These are phyloP conservation scores for Caenorhabditis inopinata DNA, from an alignment of 1,140 invertebrate genomes.

Conservation along the genomic window DNA sequence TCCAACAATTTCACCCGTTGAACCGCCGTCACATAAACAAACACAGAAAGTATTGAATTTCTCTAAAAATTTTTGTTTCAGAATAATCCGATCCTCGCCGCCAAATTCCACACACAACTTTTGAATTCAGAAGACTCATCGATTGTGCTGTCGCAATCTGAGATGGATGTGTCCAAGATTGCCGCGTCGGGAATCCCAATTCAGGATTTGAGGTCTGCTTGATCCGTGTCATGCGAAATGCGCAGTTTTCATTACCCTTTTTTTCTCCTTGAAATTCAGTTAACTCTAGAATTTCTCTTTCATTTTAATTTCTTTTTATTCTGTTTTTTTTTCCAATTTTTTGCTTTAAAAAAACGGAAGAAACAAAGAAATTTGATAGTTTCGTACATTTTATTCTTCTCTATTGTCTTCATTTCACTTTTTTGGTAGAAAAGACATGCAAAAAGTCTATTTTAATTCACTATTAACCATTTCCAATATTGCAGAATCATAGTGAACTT, in stretches of 20 bases:
- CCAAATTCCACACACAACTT: slow-evolving; percentile 27
- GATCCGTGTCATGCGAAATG: too few relatives aligned
- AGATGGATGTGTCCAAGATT: background rate
- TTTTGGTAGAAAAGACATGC: too few relatives aligned
- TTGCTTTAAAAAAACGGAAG: too few relatives aligned
- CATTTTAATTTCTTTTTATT: too few relatives aligned
- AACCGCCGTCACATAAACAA: background rate
- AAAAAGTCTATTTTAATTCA: too few relatives aligned
- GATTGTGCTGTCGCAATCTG: background rate
- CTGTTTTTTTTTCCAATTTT: too few relatives aligned
- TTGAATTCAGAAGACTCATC: background rate
- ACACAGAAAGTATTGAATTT: background rate
- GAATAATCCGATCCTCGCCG: slow-evolving; percentile 1
- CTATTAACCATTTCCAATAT: background rate
- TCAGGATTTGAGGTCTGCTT: slow-evolving; percentile 9
- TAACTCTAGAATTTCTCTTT: too few relatives aligned
- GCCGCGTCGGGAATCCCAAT: background rate
- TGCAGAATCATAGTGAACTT: slow-evolving; percentile 9
- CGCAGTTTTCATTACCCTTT: too few relatives aligned
- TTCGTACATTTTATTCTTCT: too few relatives aligned
- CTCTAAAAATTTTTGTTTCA: background rate
- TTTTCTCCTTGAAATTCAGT: too few relatives aligned
- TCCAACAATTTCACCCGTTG: background rate
- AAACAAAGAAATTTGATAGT: too few relatives aligned
- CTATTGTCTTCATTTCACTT: too few relatives aligned